phyloP scores from a whole-genome alignment of 2,797 vertebrate species.

The Nyctalus aviator region DNA sequence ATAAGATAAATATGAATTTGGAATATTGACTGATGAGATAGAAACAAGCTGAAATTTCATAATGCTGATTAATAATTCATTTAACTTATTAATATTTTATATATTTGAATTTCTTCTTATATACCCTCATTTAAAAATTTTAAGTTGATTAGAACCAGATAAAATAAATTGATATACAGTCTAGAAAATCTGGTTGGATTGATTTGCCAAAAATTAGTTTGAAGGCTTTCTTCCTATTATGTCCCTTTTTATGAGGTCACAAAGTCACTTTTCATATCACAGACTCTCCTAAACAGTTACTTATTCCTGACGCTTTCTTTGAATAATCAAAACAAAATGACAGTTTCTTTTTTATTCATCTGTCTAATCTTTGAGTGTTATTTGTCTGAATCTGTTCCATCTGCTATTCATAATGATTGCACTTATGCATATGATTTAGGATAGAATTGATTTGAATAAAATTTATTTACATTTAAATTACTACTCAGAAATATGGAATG shows the following conservation, averaged over 20 bases:
- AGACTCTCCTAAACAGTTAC: neutral
- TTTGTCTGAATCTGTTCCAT: conserved; percentile 35
- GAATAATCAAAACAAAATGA: conserved; percentile 43
- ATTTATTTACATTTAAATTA: conserved; percentile 71
- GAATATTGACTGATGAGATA: neutral
- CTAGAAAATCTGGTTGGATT: neutral
- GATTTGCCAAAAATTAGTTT: conserved; percentile 25
- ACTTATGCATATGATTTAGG: conserved; percentile 45
- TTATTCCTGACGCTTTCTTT: conserved; percentile 26
- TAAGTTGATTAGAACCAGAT: conserved; percentile 39
- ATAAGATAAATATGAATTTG: conserved; percentile 10
- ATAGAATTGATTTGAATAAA: conserved; percentile 67
- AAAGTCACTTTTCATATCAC: neutral
- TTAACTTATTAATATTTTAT: conserved; percentile 38
- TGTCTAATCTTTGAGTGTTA: conserved; percentile 53
- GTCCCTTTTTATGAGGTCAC: neutral
- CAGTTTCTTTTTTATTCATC: neutral
- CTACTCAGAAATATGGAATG: conserved; percentile 4
- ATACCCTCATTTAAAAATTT: neutral
- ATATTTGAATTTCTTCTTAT: conserved; percentile 45
- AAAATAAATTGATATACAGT: conserved; percentile 31
- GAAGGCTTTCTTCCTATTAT: conserved; percentile 31
- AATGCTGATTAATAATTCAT: conserved; percentile 32
- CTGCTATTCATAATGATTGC: conserved; percentile 54
- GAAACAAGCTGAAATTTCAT: conserved; percentile 48